These are phyloP conservation scores for Agrilus planipennis DNA, from an alignment of 1,140 invertebrate genomes.

Conservation along the genomic window DNA sequence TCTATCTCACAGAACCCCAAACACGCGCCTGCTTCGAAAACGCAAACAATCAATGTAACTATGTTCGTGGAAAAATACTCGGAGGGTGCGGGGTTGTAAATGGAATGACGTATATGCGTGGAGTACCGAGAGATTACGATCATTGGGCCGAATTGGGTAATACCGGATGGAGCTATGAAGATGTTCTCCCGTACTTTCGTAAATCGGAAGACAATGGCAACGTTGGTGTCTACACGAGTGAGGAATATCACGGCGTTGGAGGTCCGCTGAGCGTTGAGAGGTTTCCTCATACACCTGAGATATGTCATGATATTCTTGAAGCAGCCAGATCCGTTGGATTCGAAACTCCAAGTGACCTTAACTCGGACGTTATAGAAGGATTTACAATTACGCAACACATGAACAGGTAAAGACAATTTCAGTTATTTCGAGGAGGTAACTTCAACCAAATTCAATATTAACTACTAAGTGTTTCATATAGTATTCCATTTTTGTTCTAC, in stretches of 20 bases:
- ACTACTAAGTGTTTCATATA: no score
- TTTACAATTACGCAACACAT: constrained; percentile 20
- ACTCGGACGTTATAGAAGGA: constrained; percentile 35
- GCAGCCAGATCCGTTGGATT: constrained; percentile 43
- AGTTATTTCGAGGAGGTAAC: no score
- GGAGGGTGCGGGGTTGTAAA: no score
- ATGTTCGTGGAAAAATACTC: constrained; percentile 43
- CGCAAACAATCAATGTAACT: constrained; percentile 37
- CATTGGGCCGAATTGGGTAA: no score
- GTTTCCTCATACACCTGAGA: constrained; percentile 37
- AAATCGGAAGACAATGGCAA: constrained; percentile 40
- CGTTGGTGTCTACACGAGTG: constrained; percentile 27
- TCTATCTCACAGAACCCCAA: constrained; percentile 50
- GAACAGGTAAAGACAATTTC: no score
- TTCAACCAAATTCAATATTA: no score
- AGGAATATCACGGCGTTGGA: no score
- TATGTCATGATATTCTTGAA: constrained; percentile 42
- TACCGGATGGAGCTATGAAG: constrained; percentile 21
- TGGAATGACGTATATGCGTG: no score
- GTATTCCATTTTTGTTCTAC: no score
- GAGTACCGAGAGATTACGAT: no score
- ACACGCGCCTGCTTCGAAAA: constrained; percentile 42
- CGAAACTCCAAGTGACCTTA: constrained; percentile 40
- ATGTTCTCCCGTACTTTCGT: constrained; percentile 41
- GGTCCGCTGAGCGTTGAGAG: constrained; percentile 35